A percentile compares a stretch with the other conserved stretches of the same genome.
Conservation (phyloP, 2,113 vertebrate species). For the Pungitius pungitius region DNA sequence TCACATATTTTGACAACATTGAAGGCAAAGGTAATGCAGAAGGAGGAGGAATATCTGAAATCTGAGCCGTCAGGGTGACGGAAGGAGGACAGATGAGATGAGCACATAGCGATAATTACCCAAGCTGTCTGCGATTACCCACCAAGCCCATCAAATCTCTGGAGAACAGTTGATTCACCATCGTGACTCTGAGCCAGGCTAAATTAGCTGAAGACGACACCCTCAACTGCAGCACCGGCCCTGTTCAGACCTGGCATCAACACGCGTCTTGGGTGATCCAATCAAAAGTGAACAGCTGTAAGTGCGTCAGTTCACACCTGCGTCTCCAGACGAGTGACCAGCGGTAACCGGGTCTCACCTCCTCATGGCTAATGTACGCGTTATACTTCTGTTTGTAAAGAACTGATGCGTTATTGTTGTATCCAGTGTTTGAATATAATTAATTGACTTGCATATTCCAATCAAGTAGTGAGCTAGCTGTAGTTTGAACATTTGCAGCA, state of each 20-base stretch:
- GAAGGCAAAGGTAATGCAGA: conserved; percentile 39
- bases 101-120: conserved; percentile 44
- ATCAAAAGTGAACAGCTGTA: not conserved
- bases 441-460: not conserved
- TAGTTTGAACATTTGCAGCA: not conserved
- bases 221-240: conserved; percentile 1
- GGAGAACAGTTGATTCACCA: conserved; percentile 41
- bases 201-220: conserved; percentile 17
- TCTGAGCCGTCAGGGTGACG: conserved; percentile 33
- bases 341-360: not conserved
- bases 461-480: not conserved
- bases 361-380: not conserved
- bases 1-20: conserved; percentile 38
- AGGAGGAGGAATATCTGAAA: conserved; percentile 25
- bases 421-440: not conserved
- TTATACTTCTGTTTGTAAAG: not conserved
- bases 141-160: conserved; percentile 25
- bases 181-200: conserved; percentile 29
- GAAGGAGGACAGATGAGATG: conserved; percentile 54
- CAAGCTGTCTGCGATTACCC: conserved; percentile 28
- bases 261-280: not conserved
- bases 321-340: not conserved
- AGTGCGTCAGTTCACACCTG: not conserved
- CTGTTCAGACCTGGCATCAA: not conserved
- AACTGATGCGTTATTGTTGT: not conserved